Base-by-base conservation (phyloP, 2,888 invertebrate species). In the Bhutanitis thaidina region DNA sequence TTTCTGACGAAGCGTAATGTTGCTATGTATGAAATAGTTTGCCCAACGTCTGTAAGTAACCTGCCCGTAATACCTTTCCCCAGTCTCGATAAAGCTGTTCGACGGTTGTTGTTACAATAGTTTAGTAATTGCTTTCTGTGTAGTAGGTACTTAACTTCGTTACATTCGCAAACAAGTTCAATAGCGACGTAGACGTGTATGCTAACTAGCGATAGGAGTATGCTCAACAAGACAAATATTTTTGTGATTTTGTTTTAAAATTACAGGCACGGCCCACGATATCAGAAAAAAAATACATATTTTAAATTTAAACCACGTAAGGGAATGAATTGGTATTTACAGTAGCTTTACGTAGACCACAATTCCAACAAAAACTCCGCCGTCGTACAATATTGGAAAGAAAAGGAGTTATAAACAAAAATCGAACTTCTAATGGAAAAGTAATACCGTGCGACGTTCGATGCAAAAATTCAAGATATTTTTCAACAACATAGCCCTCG, bases 351-450 rank as follows among this genome's bases (percentile, higher is more conserved):
- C 8, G 8, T 27, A 27, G 27, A 27, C 7, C 27, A 8, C 27
- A 7, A 8, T 27, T 4, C 9, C 0, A 41, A 43, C 15, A 15
- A 32, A 43, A 36, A 51, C 16, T 40, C 20, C 12, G 32, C 36
- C 38, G 27, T 54, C 58, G 54, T 45, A 50, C 53, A 62, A 54
- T 62, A 62, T 65, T 57, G 54, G 48, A 55, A 56, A 60, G 58
- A 55, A 53, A 58, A 60, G 53, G 59, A 61, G 58, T 60, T 52
- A 55, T 60, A 61, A 67, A 67, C 65, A 65, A 67, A 67, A 68
- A 70, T 66, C 61, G 55, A 63, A 70, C 61, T 61, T 64, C 62
- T 72, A 70, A 75, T 73, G 67, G 70, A 73, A 72, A 72, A 73
- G 71, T 69, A 71, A 72, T 70, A 69, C 64, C 59, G 55, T 48